Evolutionary conservation across 2,888 invertebrate species (phyloP).

Genomic region (Drosophila colorata): DNA sequence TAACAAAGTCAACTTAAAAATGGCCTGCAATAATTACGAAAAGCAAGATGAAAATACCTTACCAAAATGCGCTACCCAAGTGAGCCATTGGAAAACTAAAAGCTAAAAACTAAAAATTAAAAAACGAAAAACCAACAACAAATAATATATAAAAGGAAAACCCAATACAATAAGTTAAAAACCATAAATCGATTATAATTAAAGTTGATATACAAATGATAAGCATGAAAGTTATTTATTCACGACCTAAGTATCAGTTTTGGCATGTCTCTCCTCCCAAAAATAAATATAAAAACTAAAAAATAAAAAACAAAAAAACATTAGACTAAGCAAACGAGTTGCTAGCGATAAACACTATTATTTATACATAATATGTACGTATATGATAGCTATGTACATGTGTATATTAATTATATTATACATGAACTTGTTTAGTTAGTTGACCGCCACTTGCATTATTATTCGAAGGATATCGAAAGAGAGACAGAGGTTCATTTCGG

Average conservation of each 20-base stretch:
- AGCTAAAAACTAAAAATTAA: conserved; percentile 1
- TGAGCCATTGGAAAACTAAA: conserved; percentile 34
- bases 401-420: conserved; percentile 17
- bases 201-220: conserved; percentile 9
- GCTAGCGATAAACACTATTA: conserved; percentile 23
- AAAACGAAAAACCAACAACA: too few relatives aligned
- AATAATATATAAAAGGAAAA: conserved; percentile 6
- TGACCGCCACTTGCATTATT: conserved; percentile 21
- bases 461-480: neutral
- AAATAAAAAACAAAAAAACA: neutral
- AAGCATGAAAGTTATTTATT: conserved; percentile 28
- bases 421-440: conserved; percentile 24
- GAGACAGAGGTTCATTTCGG: neutral
- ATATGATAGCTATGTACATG: conserved; percentile 19
- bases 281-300: neutral
- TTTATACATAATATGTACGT: conserved; percentile 28
- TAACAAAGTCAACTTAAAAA: conserved; percentile 10
- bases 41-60: conserved; percentile 71
- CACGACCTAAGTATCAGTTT: conserved; percentile 30
- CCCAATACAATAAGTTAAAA: conserved; percentile 11
- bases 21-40: conserved; percentile 59
- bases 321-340: conserved; percentile 27
- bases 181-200: conserved; percentile 10
- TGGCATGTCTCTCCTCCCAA: conserved; percentile 6
- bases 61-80: conserved; percentile 46